Evolutionary conservation across 2,797 vertebrate genomes (phyloP), one percentile per base, ranked within the genome.

Genomic region (Smutsia temminckii): DNA sequence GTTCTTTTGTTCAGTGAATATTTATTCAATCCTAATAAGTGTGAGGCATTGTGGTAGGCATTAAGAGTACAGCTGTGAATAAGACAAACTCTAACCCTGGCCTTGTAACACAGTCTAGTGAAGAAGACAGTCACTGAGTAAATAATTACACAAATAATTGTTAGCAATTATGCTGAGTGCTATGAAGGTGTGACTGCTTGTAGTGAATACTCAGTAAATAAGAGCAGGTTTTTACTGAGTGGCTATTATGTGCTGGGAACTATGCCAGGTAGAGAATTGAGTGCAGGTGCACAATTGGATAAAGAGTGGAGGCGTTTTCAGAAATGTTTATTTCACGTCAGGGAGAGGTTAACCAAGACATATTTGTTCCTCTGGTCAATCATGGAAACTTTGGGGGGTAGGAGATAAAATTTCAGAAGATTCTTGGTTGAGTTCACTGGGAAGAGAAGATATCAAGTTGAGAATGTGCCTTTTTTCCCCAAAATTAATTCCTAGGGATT

Each of bases 111-210:
- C n/a, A 51, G 16, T 74, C 75, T 95, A 92, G 53, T 95, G 21
- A 95, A 29, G 66, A 95, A 96, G 94, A 88, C 21, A 89, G 61
- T 80, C 84, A 96, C 94, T 96, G 96, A 94, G 86, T 80, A 97
- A 94, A 81, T 96, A 96, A 94, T 77, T 94, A 51, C 25, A 55
- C 63, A 89, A 90, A 57, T 88, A 95, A 94, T 91, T 94, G 72
- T 93, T 97, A 95, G 69, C n/a, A 87, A 84, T 97, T 96, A 96
- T 90, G 51, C 61, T 84, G 69, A 97, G 84, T 95, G 75, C 66
- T 94, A 71, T 93, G 68, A 93, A 96, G 92, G 55, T 91, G 23
- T 74, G 80, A 77, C 80, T 93, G 23, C 63, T 93, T 86, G 72
- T 69, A 94, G 85, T 75, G 40, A 95, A 88, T 89, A 59, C 42